Evolutionary conservation across 1,140 invertebrate genomes (phyloP), one percentile per base, ranked within the genome.

Genomic region (Phthorimaea operculella): DNA sequence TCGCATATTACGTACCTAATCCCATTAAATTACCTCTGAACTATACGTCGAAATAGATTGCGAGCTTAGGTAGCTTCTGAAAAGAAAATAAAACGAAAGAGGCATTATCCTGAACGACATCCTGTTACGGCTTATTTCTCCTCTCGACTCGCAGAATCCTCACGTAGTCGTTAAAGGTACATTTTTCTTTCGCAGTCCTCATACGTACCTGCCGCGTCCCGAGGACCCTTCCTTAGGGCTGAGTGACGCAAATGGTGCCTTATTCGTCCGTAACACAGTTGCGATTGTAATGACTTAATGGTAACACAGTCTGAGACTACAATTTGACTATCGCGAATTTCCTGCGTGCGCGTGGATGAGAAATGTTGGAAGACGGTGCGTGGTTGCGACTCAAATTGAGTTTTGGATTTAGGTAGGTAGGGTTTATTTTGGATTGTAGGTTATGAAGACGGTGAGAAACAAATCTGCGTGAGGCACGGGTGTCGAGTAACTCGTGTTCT

Each of bases 401-500:
- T 60, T 57, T 82, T 67, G 62, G 55, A 61, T 59, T 57, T 59
- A 47, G 11, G 47, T 42, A 56, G 45, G 33, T 51, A 50, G 77
- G 58, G 72, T 76, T 70, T 78, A 63, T 58, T 76, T 76, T 82
- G 45, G 65, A 62, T 52, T 64, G 63, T 4, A 51, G 52, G n/a
- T 18, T 36, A 58, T 58, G 56, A 62, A 72, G 74, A 73, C 64
- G 72, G 66, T 74, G 76, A 82, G 79, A 83, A 85, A 85, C 79
- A 83, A 85, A 84, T 83, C 82, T 85, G 79, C 82, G 79, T 82
- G 78, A 81, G 82, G 80, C 74, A 79, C 77, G 72, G 79, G 79
- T 85, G 82, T 85, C 80, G 82, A 83, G 77, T 85, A 83, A 85
- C 79, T 83, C 82, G 79, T 83, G 82, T 85, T 79, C 79, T 85